phyloP scores from a whole-genome alignment of 1,140 invertebrate genomes.

The Zaprionus capensis region DNA sequence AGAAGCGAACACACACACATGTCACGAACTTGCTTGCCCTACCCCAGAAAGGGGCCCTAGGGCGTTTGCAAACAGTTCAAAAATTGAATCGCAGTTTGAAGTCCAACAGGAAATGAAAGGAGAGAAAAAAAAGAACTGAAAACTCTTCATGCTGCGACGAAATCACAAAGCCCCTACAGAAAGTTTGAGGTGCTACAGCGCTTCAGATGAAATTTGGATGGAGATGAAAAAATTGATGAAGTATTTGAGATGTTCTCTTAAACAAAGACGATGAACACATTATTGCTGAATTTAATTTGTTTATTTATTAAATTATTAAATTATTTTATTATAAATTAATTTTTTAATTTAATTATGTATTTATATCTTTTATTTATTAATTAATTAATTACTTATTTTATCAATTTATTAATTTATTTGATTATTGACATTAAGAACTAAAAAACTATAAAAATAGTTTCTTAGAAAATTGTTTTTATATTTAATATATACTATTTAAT shows the following conservation, averaged over 20 bases:
- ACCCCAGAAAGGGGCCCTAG: conserved; percentile 41
- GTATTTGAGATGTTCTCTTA: neutral
- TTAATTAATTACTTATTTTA: no score
- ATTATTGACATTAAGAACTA: no score
- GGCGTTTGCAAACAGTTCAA: conserved; percentile 61
- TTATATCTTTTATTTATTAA: no score
- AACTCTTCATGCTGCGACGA: conserved; percentile 14
- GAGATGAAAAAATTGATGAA: neutral
- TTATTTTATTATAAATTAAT: neutral
- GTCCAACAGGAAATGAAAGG: conserved; percentile 46
- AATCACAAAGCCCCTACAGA: conserved; percentile 21
- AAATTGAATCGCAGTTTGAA: conserved; percentile 70
- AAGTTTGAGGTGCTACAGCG: neutral
- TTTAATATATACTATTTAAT: neutral
- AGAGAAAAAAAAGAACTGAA: neutral
- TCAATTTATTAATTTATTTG: no score
- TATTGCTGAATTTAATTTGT: no score
- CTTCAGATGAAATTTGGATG: neutral
- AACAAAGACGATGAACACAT: no score
- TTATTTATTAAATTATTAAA: neutral
- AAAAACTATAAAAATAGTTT: no score
- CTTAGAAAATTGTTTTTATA: no score
- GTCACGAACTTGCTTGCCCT: conserved; percentile 49
- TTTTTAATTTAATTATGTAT: neutral
- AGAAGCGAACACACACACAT: conserved; percentile 24